Conservation (phyloP, 1,140 invertebrate species). For the Drosophila guanche region DNA sequence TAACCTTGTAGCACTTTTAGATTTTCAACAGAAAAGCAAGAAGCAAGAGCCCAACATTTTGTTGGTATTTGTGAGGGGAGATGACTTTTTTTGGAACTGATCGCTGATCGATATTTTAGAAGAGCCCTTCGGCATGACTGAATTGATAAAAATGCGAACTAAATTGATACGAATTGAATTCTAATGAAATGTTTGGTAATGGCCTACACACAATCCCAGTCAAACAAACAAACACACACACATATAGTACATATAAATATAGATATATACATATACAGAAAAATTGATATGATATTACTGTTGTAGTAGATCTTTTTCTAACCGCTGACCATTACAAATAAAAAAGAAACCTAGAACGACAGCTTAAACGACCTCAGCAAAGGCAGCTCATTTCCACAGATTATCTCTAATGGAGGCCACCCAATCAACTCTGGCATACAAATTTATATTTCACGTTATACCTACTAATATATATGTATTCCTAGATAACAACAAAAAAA, state of each 20-base stretch:
- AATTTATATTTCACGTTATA: conserved; percentile 77
- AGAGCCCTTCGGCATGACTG: conserved; percentile 72
- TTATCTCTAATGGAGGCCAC: conserved; percentile 48
- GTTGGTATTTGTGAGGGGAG: conserved; percentile 21
- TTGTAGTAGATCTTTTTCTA: conserved; percentile 79
- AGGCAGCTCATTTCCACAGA: conserved; percentile 33
- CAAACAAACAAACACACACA: conserved; percentile 9
- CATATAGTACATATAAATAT: conserved; percentile 3
- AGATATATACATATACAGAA: conserved; percentile 20
- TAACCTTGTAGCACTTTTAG: conserved; percentile 56
- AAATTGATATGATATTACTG: conserved; percentile 67
- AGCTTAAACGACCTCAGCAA: conserved; percentile 58
- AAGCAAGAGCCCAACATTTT: conserved; percentile 43
- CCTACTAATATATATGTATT: conserved; percentile 33
- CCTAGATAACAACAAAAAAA: conserved; percentile 55
- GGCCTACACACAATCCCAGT: conserved; percentile 52
- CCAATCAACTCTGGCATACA: conserved; percentile 68
- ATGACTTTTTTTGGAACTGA: conserved; percentile 52
- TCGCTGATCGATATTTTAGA: conserved; percentile 59
- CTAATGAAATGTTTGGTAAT: conserved; percentile 58
- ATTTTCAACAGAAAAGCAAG: conserved; percentile 13
- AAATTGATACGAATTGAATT: conserved; percentile 52
- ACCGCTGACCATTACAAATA: conserved; percentile 42
- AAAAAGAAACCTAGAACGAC: conserved; percentile 28
- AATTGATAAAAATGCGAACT: conserved; percentile 61